Evolutionary conservation across 2,113 vertebrate genomes (phyloP), one percentile per base, ranked within the genome.

Genomic region (Silurus asotus): DNA sequence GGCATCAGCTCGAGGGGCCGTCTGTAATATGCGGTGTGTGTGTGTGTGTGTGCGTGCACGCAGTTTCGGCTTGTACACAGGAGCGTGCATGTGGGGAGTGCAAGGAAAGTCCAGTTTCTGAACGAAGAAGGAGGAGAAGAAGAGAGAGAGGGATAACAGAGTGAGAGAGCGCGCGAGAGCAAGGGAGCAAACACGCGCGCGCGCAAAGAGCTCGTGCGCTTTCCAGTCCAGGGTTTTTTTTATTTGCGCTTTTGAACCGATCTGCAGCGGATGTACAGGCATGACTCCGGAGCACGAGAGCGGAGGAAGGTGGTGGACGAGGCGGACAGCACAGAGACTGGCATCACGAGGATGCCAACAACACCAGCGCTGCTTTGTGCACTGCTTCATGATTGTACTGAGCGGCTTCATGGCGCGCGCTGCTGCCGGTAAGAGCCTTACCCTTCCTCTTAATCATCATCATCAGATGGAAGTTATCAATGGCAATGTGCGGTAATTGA

Each of bases 1-100:
- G 94, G 88, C 20, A 86, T 81, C 51, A 88, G 83, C 23, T 87
- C 76, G 79, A 72, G 82, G 56, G 81, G 58, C 25, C 53, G 61
- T 69, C 59, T 2, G 37, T 1, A 88, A 25, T 90, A 88, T 85
- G 87, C 87, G 89, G 91, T 90, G 91, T 81, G 88, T 85, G 86
- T 79, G 91, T 90, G 91, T 81, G 88, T 85, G 86, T 79, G 84
- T 20, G 81, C 55, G 80, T 58, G 49, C 3, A 37, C 37, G 62
- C 77, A 25, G 51, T 9, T 69, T 81, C 61, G 65, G 87, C 48
- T 77, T 74, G 67, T 61, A 45, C 48, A 45, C 28, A 11, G 72
- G 78, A 82, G 62, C 13, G 81, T 48, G 51, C n/a, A 64, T 23
- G 77, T 79, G 75, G 74, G 51, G 58, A 53, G 62, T 53, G 8